Percentiles rank a stretch among this genome's conserved stretches.
These are phyloP conservation scores for Drosophila cardini DNA, from an alignment of 1,140 invertebrate genomes.

Conservation along the genomic window DNA sequence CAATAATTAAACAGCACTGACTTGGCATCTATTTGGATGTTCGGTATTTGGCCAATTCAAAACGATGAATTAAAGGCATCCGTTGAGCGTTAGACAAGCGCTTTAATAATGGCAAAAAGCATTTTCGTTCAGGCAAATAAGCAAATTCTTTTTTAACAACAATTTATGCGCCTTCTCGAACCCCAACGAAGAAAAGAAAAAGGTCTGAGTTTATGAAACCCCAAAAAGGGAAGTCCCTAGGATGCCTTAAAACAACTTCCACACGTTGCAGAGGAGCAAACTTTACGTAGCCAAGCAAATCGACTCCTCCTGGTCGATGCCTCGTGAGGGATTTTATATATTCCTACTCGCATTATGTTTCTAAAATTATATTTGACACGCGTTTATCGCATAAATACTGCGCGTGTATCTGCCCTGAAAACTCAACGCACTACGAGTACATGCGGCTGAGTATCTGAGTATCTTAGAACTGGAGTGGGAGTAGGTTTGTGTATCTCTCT, in stretches of 20 bases:
- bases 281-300: conserved; percentile 11
- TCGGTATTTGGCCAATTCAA: background rate
- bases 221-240: conserved; percentile 3
- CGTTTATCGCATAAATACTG: conserved; percentile 57
- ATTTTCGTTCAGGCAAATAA: conserved; percentile 10
- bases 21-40: conserved; percentile 40
- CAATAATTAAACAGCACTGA: conserved; percentile 65
- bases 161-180: conserved; percentile 3
- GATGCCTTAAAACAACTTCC: conserved; percentile 9
- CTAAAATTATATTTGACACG: conserved; percentile 53
- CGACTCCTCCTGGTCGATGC: background rate
- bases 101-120: conserved; percentile 14
- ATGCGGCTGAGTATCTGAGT: conserved; percentile 9
- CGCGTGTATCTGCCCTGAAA: conserved; percentile 31
- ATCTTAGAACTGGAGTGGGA: background rate
- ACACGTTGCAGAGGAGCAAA: background rate
- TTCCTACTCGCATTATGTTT: conserved; percentile 39
- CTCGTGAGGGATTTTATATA: conserved; percentile 36
- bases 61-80: conserved; percentile 9
- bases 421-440: conserved; percentile 15
- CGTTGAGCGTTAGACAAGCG: background rate
- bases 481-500: conserved; percentile 7
- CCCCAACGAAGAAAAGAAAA: background rate
- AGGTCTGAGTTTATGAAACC: background rate
- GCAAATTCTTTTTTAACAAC: conserved; percentile 20